A percentile compares a stretch with the other conserved stretches of the same genome.
phyloP scores from a whole-genome alignment of 2,888 invertebrate genomes.

The Sphaeridia pumilis region DNA sequence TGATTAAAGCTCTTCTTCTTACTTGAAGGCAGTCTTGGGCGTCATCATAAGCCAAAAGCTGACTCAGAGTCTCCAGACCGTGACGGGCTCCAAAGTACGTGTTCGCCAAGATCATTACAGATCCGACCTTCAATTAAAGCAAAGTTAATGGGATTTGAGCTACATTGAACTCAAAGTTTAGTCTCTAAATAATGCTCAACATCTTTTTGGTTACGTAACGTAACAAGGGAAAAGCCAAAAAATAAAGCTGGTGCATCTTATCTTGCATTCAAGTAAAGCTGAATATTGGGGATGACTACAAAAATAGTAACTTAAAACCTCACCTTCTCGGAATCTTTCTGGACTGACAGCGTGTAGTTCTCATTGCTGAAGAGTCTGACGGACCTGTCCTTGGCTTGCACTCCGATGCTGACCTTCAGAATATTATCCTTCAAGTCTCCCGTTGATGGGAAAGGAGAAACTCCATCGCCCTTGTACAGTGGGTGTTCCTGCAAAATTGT shows the following conservation, averaged over 20 bases:
- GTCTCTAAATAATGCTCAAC: too few species aligned
- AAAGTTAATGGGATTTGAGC: too few species aligned
- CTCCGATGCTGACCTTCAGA: conserved; percentile 19
- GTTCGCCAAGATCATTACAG: conserved; percentile 36
- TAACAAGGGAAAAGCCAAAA: too few species aligned
- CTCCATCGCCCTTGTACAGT: conserved; percentile 18
- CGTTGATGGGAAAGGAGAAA: conserved; percentile 25
- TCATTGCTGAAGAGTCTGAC: conserved; percentile 24
- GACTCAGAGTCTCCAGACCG: conserved; percentile 62
- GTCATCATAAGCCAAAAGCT: conserved; percentile 48
- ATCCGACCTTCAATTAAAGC: too few species aligned
- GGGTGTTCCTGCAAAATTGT: conserved; percentile 22
- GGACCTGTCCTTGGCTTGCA: conserved; percentile 20
- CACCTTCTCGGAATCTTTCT: conserved; percentile 14
- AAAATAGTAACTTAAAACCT: conserved; percentile 1
- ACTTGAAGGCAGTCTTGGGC: conserved; percentile 7
- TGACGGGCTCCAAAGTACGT: conserved; percentile 61
- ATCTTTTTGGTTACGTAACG: too few species aligned
- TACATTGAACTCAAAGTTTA: too few species aligned
- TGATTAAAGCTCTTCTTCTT: not conserved
- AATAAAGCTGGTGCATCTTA: not conserved
- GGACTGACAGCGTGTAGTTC: conserved; percentile 23
- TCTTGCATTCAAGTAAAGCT: not conserved
- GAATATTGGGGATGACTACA: not conserved
- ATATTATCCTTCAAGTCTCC: conserved; percentile 17